A percentile compares a stretch with the other conserved stretches of the same genome.
Evolutionary conservation across 1,140 invertebrate genomes (phyloP).

Genomic region (Proales similis): DNA sequence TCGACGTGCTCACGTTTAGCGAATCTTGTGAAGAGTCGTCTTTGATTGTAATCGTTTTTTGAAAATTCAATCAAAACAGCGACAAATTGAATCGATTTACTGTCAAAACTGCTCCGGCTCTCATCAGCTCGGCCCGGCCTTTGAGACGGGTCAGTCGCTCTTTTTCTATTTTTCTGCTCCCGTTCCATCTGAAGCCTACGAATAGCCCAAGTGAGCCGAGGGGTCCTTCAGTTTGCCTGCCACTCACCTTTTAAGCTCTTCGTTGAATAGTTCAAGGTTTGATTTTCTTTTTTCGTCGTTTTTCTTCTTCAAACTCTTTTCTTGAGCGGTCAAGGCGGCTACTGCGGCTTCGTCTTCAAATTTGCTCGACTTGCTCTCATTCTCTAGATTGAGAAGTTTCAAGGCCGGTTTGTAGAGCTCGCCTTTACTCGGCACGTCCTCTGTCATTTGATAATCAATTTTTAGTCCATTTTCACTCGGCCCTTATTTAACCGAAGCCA

Average conservation of each 20-base stretch:
- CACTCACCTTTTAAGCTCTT: constrained; percentile 56
- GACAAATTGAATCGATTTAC: constrained; percentile 29
- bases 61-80: constrained; percentile 1
- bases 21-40: neutral
- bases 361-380: constrained; percentile 50
- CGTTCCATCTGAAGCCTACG: constrained; percentile 38
- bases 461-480: neutral
- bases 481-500: constrained; percentile 9
- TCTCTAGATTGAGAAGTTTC: constrained; percentile 42
- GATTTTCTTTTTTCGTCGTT: constrained; percentile 79
- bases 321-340: constrained; percentile 9
- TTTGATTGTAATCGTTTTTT: constrained; percentile 7
- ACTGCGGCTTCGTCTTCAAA: constrained; percentile 29
- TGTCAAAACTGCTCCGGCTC: neutral
- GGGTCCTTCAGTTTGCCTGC: neutral
- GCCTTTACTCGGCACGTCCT: constrained; percentile 58
- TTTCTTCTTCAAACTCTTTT: constrained; percentile 63
- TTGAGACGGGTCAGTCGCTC: neutral
- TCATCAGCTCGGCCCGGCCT: neutral
- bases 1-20: constrained; percentile 1
- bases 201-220: constrained; percentile 20
- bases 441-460: neutral
- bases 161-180: neutral
- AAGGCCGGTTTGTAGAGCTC: constrained; percentile 62
- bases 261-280: constrained; percentile 92